Evolutionary conservation across 2,797 vertebrate species (phyloP).

Genomic region (Xenentodon cancila): DNA sequence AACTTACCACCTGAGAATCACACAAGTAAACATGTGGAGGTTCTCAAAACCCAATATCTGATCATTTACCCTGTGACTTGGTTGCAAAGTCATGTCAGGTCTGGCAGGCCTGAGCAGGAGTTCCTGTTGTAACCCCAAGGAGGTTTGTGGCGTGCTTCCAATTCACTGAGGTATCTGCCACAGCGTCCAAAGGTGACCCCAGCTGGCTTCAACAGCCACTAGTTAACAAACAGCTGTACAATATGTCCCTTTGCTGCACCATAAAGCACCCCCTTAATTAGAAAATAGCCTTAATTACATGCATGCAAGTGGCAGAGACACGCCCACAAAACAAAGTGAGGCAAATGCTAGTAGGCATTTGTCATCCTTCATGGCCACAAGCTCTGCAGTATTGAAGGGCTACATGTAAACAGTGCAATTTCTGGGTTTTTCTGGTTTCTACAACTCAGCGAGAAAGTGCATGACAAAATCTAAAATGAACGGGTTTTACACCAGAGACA

Average conservation of each 20-base stretch:
- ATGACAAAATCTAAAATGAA: slow-evolving; percentile 83
- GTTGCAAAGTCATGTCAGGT: slow-evolving; percentile 53
- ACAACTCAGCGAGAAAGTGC: slow-evolving; percentile 78
- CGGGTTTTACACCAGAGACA: slow-evolving; percentile 84
- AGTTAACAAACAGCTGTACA: slow-evolving; percentile 71
- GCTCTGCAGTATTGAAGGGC: slow-evolving; percentile 78
- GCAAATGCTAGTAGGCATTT: slow-evolving; percentile 75
- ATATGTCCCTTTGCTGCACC: slow-evolving; percentile 56
- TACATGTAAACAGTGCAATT: slow-evolving; percentile 86
- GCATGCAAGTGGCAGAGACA: slow-evolving; percentile 67
- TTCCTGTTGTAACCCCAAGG: slow-evolving; percentile 35
- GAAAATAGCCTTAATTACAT: slow-evolving; percentile 77
- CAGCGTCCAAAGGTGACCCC: slow-evolving; percentile 69
- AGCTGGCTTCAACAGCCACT: slow-evolving; percentile 42
- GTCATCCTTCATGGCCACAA: slow-evolving; percentile 77
- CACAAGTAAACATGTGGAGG: slow-evolving; percentile 57
- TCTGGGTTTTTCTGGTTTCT: slow-evolving; percentile 85
- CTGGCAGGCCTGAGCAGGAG: slow-evolving; percentile 20
- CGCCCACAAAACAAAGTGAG: slow-evolving; percentile 79
- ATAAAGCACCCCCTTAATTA: slow-evolving; percentile 64
- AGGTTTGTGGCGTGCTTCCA: slow-evolving; percentile 58
- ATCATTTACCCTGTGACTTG: slow-evolving; percentile 37
- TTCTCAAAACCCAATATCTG: slow-evolving; percentile 32
- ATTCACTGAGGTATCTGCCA: slow-evolving; percentile 60
- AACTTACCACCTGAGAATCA: slow-evolving; percentile 58